These are phyloP conservation scores for Coleophora deauratella DNA, from an alignment of 2,888 invertebrate genomes.

Conservation along the genomic window DNA sequence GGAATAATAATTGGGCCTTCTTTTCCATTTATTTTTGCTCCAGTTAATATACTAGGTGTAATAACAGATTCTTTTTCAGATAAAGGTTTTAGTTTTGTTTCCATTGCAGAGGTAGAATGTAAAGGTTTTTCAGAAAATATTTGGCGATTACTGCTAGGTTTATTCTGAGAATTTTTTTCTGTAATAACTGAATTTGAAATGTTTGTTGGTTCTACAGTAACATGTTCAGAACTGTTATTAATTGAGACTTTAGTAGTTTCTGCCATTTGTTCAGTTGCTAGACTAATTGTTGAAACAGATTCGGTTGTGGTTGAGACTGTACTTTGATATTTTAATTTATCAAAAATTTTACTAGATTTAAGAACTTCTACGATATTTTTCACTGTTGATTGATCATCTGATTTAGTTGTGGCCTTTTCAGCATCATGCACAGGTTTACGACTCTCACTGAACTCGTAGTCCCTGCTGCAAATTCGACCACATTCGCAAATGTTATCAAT, in stretches of 20 bases:
- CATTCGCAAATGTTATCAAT: conserved; percentile 72
- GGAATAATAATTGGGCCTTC: conserved; percentile 51
- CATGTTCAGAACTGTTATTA: background rate
- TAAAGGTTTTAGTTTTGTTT: too few species aligned
- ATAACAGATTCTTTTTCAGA: too few species aligned
- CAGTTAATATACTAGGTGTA: too few species aligned
- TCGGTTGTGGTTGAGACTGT: conserved; percentile 7
- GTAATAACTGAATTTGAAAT: too few species aligned
- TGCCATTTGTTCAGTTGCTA: conserved; percentile 5
- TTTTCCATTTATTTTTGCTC: conserved; percentile 7
- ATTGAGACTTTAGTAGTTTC: conserved; percentile 11
- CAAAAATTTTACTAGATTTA: too few species aligned
- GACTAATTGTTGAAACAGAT: conserved; percentile 7
- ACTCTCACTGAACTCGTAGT: conserved; percentile 47
- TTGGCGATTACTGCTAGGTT: too few species aligned
- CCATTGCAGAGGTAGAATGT: too few species aligned
- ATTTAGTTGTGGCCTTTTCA: conserved; percentile 6
- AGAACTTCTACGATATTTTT: too few species aligned
- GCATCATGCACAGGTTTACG: conserved; percentile 11
- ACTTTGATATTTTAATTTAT: conserved; percentile 3
- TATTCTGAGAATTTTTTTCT: too few species aligned
- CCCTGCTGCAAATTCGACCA: conserved; percentile 62
- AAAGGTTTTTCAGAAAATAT: too few species aligned
- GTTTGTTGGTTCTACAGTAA: too few species aligned
- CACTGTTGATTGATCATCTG: too few species aligned